Evolutionary conservation across 2,888 invertebrate genomes (phyloP).

Genomic region (Ramazzottius varieornatus): DNA sequence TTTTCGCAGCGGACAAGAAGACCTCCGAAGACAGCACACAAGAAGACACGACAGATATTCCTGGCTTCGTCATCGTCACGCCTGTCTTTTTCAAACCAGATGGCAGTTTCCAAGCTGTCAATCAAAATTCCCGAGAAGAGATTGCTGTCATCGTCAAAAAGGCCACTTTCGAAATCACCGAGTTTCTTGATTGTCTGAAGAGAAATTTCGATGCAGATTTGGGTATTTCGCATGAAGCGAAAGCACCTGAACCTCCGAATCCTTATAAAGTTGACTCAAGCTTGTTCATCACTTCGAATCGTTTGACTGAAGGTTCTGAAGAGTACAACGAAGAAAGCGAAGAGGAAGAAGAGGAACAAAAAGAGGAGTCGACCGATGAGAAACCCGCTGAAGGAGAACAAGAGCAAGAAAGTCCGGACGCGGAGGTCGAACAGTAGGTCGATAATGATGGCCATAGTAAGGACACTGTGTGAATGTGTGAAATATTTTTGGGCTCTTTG

Average conservation of each 20-base stretch:
- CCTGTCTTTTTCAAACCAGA: not conserved
- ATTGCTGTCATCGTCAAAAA: not conserved
- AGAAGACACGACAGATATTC: not conserved
- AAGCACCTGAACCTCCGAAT: not conserved
- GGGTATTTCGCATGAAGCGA: not conserved
- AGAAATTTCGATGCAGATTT: not conserved
- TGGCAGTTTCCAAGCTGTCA: not conserved
- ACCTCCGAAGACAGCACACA: too few relatives aligned
- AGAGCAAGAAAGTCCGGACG: too few relatives aligned
- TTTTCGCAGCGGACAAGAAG: too few relatives aligned
- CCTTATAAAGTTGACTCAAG: not conserved
- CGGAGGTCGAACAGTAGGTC: too few relatives aligned
- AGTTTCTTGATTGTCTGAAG: not conserved
- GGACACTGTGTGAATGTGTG: too few relatives aligned
- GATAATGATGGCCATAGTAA: too few relatives aligned
- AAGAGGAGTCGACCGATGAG: too few relatives aligned
- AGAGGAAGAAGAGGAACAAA: too few relatives aligned
- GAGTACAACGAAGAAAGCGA: too few relatives aligned
- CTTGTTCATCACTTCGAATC: not conserved
- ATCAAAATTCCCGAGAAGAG: not conserved
- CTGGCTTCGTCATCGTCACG: not conserved
- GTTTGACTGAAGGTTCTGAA: not conserved
- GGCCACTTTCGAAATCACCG: not conserved
- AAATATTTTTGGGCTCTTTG: too few relatives aligned
- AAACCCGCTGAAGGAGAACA: too few relatives aligned